Percentiles rank a stretch among this genome's conserved stretches.
phyloP scores from a whole-genome alignment of 2,797 vertebrate species.

The Psittacula echo region DNA sequence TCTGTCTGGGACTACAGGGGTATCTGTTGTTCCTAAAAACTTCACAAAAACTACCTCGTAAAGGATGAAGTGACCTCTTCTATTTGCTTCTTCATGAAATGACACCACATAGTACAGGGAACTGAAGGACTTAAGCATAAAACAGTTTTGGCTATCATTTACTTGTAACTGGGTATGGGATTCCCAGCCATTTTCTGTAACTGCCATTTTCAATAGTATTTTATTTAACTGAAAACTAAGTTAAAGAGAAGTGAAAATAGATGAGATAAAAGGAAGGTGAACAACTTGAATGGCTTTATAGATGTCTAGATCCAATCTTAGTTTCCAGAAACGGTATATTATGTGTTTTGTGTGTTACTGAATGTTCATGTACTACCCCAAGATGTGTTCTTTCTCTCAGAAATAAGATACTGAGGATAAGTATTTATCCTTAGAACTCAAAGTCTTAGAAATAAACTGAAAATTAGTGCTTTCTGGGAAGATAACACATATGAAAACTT shows the following conservation, averaged over 20 bases:
- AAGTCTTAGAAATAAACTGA: not conserved
- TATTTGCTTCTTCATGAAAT: not conserved
- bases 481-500: not conserved
- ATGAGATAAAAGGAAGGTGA: not conserved
- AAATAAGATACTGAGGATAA: not conserved
- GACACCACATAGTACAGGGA: not conserved
- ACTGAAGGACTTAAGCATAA: not conserved
- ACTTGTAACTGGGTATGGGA: not conserved
- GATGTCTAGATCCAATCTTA: not conserved
- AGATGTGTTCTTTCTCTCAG: not conserved
- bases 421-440: not conserved
- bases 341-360: not conserved
- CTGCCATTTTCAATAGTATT: not conserved
- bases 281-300: not conserved
- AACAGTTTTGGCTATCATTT: not conserved
- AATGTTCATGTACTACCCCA: not conserved
- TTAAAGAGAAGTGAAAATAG: not conserved
- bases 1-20: not conserved
- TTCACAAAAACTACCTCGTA: not conserved
- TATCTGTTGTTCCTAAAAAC: not conserved
- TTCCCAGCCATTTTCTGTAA: not conserved
- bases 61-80: not conserved
- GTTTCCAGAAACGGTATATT: not conserved
- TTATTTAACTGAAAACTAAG: not conserved
- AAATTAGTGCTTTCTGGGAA: not conserved